Conservation (phyloP, 2,113 vertebrate genomes). For the Theristicus caerulescens region DNA sequence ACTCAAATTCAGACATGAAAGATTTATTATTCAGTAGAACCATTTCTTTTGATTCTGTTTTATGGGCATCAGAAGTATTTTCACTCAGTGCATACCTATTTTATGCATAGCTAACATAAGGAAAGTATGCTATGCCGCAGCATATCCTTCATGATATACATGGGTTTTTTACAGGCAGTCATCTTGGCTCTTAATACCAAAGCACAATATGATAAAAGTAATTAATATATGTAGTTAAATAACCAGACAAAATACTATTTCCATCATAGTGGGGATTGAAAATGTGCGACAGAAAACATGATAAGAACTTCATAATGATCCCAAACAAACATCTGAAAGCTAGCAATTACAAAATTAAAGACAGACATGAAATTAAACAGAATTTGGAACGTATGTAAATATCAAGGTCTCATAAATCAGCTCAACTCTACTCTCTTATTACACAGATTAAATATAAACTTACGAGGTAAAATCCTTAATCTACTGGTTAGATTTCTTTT, state of each 20-base stretch:
- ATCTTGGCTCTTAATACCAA: neutral
- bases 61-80: neutral
- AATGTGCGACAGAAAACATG: neutral
- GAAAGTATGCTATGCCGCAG: neutral
- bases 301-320: neutral
- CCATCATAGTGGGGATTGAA: neutral
- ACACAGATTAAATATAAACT: neutral
- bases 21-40: neutral
- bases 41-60: neutral
- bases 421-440: neutral
- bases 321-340: neutral
- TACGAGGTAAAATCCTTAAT: neutral
- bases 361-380: neutral
- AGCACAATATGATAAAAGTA: neutral
- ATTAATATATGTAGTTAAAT: neutral
- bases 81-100: neutral
- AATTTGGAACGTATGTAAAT: neutral
- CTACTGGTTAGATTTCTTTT: neutral
- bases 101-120: neutral
- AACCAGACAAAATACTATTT: neutral
- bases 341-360: neutral
- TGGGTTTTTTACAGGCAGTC: neutral
- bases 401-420: neutral
- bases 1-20: neutral
- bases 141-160: neutral